Evolutionary conservation across 2,797 vertebrate species (phyloP).

Genomic region (Miichthys miiuy): DNA sequence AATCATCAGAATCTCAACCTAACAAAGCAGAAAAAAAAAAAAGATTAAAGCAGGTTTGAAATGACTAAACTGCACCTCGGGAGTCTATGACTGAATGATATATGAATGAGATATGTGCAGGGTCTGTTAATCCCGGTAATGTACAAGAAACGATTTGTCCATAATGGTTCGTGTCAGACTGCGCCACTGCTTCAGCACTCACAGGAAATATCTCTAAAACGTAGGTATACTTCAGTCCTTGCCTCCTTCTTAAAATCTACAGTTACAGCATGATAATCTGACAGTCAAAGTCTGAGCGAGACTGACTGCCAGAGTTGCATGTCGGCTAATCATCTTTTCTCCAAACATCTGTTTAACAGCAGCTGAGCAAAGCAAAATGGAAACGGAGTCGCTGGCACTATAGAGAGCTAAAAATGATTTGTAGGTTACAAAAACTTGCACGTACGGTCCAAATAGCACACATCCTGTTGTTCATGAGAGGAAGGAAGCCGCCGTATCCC

Average conservation of each 20-base stretch:
- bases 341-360: constrained; percentile 10
- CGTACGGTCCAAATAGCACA: constrained; percentile 50
- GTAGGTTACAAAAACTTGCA: constrained; percentile 49
- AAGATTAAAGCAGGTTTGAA: constrained; percentile 45
- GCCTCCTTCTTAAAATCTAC: not conserved
- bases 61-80: constrained; percentile 52
- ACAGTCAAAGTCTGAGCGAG: not conserved
- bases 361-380: constrained; percentile 22
- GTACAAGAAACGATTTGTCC: constrained; percentile 47
- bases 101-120: constrained; percentile 38
- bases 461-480: constrained; percentile 77
- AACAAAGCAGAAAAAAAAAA: constrained; percentile 60
- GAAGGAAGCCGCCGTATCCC: constrained; percentile 69
- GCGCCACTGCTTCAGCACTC: constrained; percentile 28
- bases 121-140: constrained; percentile 54
- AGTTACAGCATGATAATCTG: not conserved
- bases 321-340: not conserved
- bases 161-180: constrained; percentile 42
- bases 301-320: not conserved
- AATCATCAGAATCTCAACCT: constrained; percentile 68
- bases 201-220: constrained; percentile 13
- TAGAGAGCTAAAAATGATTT: constrained; percentile 57
- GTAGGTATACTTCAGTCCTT: not conserved
- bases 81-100: constrained; percentile 56
- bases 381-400: constrained; percentile 8